These are phyloP conservation scores for Metopia argyrocephala DNA, from an alignment of 2,888 invertebrate species.

Conservation along the genomic window DNA sequence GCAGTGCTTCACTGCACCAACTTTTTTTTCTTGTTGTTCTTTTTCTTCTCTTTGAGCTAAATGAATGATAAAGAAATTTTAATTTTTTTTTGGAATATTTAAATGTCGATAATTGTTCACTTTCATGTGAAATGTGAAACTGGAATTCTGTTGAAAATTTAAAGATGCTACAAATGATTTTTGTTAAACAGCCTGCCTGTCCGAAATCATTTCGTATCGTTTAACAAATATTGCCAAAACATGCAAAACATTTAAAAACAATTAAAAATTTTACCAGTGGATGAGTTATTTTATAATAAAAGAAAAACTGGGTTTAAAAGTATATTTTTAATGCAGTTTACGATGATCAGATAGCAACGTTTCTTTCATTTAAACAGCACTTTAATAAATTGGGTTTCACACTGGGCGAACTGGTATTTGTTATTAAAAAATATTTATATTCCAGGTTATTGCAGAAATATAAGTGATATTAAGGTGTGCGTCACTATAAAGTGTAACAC, in stretches of 20 bases:
- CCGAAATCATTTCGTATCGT: neutral
- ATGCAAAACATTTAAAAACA: neutral
- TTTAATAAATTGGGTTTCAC: no score
- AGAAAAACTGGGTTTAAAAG: no score
- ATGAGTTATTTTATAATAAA: no score
- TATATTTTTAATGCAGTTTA: no score
- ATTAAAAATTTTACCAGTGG: neutral
- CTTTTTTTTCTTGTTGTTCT: no score
- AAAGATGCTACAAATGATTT: conserved; percentile 23
- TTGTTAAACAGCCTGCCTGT: neutral
- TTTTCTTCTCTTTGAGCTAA: conserved; percentile 24
- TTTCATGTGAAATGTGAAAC: conserved; percentile 41
- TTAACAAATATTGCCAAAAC: neutral
- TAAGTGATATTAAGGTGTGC: no score
- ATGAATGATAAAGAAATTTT: conserved; percentile 35
- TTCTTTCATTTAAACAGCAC: no score
- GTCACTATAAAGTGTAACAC: no score
- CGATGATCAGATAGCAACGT: no score
- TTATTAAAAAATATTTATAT: no score
- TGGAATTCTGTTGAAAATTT: conserved; percentile 11
- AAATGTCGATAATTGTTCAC: conserved; percentile 53
- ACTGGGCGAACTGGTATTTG: no score
- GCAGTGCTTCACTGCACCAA: neutral
- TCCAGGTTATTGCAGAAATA: no score
- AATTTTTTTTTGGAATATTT: conserved; percentile 21